phyloP scores from a whole-genome alignment of 2,888 invertebrate genomes.

The Agrilus biguttatus region DNA sequence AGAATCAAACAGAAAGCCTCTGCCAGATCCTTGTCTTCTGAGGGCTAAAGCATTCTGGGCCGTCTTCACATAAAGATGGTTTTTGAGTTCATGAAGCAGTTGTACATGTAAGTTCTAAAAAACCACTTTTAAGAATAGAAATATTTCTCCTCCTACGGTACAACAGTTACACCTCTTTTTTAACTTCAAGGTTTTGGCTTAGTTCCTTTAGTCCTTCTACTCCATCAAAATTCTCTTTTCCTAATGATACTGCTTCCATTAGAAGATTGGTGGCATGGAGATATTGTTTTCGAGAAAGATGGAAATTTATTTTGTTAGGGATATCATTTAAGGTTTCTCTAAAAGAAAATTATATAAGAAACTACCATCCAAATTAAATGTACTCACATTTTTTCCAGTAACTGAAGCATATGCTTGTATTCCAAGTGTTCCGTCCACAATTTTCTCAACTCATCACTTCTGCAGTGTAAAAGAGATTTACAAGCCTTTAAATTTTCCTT shows the following conservation, averaged over 20 bases:
- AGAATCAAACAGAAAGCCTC: conserved; percentile 33
- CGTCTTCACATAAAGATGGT: conserved; percentile 48
- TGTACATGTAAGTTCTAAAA: conserved; percentile 50
- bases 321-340: conserved; percentile 66
- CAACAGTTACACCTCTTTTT: conserved; percentile 37
- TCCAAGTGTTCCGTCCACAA: conserved; percentile 95
- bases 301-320: conserved; percentile 49
- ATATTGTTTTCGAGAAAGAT: conserved; percentile 61
- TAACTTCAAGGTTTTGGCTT: conserved; percentile 54
- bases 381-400: conserved; percentile 78
- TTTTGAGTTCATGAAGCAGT: conserved; percentile 54
- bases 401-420: conserved; percentile 77
- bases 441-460: conserved; percentile 82
- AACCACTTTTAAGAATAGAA: conserved; percentile 5
- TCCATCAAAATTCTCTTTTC: conserved; percentile 59
- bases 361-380: conserved; percentile 1
- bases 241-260: conserved; percentile 50
- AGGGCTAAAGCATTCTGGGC: conserved; percentile 30
- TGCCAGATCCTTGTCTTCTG: conserved; percentile 45
- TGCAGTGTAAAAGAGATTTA: conserved; percentile 72
- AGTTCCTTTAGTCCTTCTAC: conserved; percentile 77
- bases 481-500: conserved; percentile 73
- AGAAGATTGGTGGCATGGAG: conserved; percentile 73
- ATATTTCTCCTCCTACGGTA: neutral
- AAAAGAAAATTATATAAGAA: conserved; percentile 11